phyloP scores from a whole-genome alignment of 1,140 invertebrate genomes.

The Drosophila kepulauana region DNA sequence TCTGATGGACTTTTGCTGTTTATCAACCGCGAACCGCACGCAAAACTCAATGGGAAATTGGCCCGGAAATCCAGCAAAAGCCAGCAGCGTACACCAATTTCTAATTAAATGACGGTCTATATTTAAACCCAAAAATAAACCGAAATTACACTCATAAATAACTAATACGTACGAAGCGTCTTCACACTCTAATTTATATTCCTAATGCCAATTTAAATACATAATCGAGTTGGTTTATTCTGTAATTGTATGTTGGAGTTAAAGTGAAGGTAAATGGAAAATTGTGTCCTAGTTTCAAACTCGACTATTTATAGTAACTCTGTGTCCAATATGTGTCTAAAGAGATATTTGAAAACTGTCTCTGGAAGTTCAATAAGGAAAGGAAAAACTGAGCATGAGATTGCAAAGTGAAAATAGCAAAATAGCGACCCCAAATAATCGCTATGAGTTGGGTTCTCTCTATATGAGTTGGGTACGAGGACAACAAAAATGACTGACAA shows the following conservation, averaged over 20 bases:
- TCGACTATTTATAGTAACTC: not conserved
- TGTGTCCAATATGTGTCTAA: conserved; percentile 1
- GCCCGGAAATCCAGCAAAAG: conserved; percentile 36
- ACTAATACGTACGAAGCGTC: not conserved
- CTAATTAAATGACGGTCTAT: conserved; percentile 34
- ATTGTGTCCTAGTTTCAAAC: too few species aligned
- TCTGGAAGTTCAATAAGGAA: not conserved
- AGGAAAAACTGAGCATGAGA: not conserved
- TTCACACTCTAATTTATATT: not conserved
- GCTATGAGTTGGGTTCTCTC: not conserved
- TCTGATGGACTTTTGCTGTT: conserved; percentile 57
- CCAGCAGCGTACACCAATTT: conserved; percentile 20
- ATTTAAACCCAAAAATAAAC: conserved; percentile 8
- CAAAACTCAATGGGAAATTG: conserved; percentile 20
- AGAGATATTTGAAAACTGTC: not conserved
- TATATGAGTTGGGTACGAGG: not conserved
- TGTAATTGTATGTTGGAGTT: not conserved
- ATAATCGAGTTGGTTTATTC: not conserved
- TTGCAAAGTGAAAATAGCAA: conserved; percentile 10
- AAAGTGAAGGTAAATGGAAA: too few species aligned
- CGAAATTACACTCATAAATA: conserved; percentile 17
- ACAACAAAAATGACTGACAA: conserved; percentile 15
- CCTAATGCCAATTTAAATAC: not conserved
- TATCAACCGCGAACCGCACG: conserved; percentile 44
- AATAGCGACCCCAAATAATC: not conserved